Conservation (phyloP, 2,113 vertebrate genomes). For the Sceloporus tristichus region DNA sequence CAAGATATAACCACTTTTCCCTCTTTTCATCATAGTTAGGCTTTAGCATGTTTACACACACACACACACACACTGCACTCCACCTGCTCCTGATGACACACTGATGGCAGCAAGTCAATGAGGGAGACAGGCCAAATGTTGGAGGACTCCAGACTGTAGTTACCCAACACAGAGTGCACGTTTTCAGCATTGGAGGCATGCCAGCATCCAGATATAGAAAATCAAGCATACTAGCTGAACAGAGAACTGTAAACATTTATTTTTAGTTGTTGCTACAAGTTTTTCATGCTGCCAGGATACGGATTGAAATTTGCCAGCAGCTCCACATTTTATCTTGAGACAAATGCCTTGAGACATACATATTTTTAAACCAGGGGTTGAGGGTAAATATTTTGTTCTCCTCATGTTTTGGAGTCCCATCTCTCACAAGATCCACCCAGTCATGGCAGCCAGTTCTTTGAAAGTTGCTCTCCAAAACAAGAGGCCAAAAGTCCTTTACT, state of each 20-base stretch:
- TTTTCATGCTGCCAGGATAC: neutral
- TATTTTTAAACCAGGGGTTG: neutral
- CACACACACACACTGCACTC: neutral
- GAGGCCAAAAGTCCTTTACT: neutral
- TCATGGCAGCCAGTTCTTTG: neutral
- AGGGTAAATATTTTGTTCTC: no score
- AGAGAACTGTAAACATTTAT: neutral
- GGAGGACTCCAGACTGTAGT: neutral
- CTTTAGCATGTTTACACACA: no score
- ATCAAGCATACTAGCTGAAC: neutral
- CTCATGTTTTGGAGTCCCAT: no score
- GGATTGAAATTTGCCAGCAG: neutral
- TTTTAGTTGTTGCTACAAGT: no score
- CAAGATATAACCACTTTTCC: neutral
- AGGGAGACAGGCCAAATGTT: constrained; percentile 1
- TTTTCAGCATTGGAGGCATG: neutral
- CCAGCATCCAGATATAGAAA: neutral
- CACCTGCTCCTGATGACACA: neutral
- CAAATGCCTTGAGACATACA: neutral
- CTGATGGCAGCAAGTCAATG: constrained; percentile 21
- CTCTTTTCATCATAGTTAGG: neutral
- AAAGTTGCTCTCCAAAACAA: neutral
- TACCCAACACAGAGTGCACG: neutral
- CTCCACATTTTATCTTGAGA: neutral
- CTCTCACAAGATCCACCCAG: no score